Base-by-base conservation (phyloP, 1,140 invertebrate species). In the Tetramorium alpestre region DNA sequence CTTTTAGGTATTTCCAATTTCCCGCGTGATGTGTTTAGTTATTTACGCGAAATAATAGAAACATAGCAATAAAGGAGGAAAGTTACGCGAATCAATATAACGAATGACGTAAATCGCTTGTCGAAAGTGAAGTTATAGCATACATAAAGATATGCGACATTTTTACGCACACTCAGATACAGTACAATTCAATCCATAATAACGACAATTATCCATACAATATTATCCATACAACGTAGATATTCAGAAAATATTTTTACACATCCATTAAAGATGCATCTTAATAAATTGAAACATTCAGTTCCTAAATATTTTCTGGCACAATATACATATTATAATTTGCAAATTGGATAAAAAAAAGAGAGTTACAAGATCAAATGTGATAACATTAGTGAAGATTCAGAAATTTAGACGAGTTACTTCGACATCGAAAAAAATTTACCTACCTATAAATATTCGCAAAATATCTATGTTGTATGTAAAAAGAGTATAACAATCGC, bases 1-100 rank as follows among this genome's bases (percentile, higher is more conserved):
- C 93, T 94, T 94, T 95, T 94, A 93, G 93, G 92, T 93, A 93
- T 89, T 91, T 67, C 54, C 65, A 28, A 75, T 89, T 84, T 7
- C 33, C 6, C 69, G 41, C 51, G 41, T 58, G 58, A 69, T 10
- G 33, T 25, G 65, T 60, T 87, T 47, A 81, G 22, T 64, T 67
- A 76, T 22, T 81, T 60, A 70, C 22, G 72, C 25, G n/a, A 62
- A 62, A 60, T 18, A 28, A 54, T 88, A 90, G 73, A 80, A 88
- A 87, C 56, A 91, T 91, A 91, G 90, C 89, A 91, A 91, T 90
- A 91, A 91, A 91, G 54, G 47, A 33, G 47, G 13, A 81, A 62
- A 41, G 5, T 70, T 47, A 58, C 10, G 33, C 33, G 51, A 81
- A n/a, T 80, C 44, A 44, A 28, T 76, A 76, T 76, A 56, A 47